phyloP scores from a whole-genome alignment of 2,113 vertebrate species.

The Salminus brasiliensis region DNA sequence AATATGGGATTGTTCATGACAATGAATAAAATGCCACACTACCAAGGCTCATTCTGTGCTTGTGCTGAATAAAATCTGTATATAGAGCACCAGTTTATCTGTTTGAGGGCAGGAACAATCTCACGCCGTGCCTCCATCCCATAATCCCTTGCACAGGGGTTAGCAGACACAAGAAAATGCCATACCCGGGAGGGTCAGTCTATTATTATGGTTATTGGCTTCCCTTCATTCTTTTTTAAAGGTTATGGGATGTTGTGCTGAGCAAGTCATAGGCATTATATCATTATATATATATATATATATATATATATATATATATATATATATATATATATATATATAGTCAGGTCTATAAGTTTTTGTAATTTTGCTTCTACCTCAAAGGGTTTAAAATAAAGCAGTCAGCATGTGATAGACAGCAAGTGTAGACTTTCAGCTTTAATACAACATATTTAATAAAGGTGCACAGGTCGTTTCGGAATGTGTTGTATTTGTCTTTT shows the following conservation, averaged over 20 bases:
- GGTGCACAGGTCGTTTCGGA: too few relatives aligned
- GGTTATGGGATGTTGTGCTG: constrained; percentile 1
- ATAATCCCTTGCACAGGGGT: constrained; percentile 14
- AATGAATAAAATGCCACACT: not conserved
- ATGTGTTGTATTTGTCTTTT: too few relatives aligned
- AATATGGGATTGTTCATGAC: constrained; percentile 16
- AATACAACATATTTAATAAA: too few relatives aligned
- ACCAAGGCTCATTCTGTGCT: not conserved
- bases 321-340: too few relatives aligned
- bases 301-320: too few relatives aligned
- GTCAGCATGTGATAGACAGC: too few relatives aligned
- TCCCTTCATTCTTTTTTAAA: constrained; percentile 26
- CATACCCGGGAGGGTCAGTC: constrained; percentile 3
- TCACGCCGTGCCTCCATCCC: not conserved
- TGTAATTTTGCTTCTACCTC: too few relatives aligned
- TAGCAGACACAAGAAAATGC: constrained; percentile 31
- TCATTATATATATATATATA: too few relatives aligned
- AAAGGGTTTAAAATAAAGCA: too few relatives aligned
- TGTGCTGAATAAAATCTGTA: constrained; percentile 6
- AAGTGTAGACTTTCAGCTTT: too few relatives aligned
- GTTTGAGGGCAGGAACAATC: not conserved
- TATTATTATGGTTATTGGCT: constrained; percentile 32
- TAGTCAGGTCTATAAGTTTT: too few relatives aligned
- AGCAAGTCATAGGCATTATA: too few relatives aligned
- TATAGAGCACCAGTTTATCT: constrained; percentile 9